A percentile compares a stretch with the other conserved stretches of the same genome.
Evolutionary conservation across 2,113 vertebrate genomes (phyloP).

Genomic region (Gasterosteus nipponicus): DNA sequence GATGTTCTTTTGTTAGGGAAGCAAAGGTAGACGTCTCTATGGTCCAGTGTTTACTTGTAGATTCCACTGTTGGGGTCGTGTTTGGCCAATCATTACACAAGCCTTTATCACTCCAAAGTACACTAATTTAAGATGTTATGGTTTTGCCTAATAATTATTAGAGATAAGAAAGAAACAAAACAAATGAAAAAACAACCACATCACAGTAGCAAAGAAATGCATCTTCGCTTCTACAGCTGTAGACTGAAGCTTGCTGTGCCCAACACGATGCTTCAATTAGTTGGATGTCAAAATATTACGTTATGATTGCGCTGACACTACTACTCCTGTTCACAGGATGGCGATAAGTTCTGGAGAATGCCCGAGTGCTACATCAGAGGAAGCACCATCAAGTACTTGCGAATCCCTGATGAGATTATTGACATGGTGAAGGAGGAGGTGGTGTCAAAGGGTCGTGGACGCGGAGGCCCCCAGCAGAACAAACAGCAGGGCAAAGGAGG

Average conservation of each 20-base stretch:
- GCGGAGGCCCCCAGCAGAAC: conserved; percentile 93
- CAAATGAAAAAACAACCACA: background rate
- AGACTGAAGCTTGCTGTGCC: background rate
- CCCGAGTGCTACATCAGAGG: conserved; percentile 97
- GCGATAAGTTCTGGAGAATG: conserved; percentile 99
- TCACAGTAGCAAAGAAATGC: background rate
- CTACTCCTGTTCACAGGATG: conserved; percentile 81
- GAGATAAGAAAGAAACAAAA: background rate
- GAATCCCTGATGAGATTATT: conserved; percentile 96
- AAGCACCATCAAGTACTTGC: conserved; percentile 97
- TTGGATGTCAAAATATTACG: background rate
- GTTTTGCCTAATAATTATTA: background rate
- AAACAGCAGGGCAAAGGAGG: conserved; percentile 94
- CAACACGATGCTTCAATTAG: background rate
- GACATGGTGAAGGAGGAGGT: conserved; percentile 99
- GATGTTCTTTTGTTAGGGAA: background rate
- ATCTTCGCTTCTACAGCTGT: background rate
- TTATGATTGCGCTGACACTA: background rate
- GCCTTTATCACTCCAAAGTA: background rate
- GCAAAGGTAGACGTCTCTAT: background rate
- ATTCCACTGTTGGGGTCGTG: background rate
- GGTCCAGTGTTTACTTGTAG: background rate
- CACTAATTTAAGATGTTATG: background rate
- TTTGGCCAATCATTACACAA: background rate
- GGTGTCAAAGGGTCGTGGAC: conserved; percentile 91